Evolutionary conservation across 2,113 vertebrate species (phyloP), one percentile per base, ranked within the genome.

Genomic region (Clarias gariepinus): DNA sequence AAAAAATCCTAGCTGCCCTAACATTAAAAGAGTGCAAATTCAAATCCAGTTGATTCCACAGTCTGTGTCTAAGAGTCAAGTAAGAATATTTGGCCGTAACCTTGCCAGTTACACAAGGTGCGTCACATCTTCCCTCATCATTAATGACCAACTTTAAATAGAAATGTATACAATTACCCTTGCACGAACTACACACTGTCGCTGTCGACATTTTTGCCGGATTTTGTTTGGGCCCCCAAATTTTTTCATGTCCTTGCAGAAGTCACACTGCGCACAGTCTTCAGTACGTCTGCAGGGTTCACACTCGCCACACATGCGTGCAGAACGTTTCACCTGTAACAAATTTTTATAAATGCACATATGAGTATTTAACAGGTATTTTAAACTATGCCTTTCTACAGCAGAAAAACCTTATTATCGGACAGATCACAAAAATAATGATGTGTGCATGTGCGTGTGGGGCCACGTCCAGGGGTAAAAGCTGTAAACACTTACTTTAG

Each of bases 221-320:
- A 99, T 98, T 93, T 98, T 99, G 93, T 99, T 99, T 53, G 98
- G 98, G 1, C 98, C 98, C n/a, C 98, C 98, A 10, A 98, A 99
- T 69, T 99, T 99, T 93, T 99, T 99, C 98, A 99, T 99, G 94
- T 99, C 98, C 36, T 97, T 96, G 88, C 98, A 99, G 92, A 99
- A 99, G 89, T 99, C 98, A 82, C 98, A 99, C 84, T 97, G 96
- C 0, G 97, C 96, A 55, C 98, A 98, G 92, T 99, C 98, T 87
- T 98, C 98, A 0, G 97, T 98, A 12, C 97, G 94, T 28, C 95
- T 93, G 88, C 98, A 98, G 0, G 97, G 97, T 90, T 98, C 98
- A 30, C 98, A 99, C 88, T 99, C 97, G 0, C 98, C 97, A 10
- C 98, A 99, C 98, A 98, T 99, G 0, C 98, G 95, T 0, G 97